phyloP scores from a whole-genome alignment of 2,797 vertebrate genomes.

The Podarcis lilfordi region DNA sequence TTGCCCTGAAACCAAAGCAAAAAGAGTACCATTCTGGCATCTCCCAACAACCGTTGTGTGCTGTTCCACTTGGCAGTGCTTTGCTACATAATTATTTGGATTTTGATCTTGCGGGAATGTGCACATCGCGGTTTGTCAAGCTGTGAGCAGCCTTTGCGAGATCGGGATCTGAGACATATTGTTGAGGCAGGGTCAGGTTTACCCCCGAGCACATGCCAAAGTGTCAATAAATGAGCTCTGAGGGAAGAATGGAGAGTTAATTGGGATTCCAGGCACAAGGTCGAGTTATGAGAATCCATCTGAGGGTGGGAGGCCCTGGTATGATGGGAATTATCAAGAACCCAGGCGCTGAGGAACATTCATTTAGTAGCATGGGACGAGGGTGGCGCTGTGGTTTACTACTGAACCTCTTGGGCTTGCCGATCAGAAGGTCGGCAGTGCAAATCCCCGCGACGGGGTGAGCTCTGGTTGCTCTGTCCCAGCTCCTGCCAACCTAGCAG shows the following conservation, averaged over 20 bases:
- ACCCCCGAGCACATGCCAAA: background rate
- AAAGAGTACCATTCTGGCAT: slow-evolving; percentile 1
- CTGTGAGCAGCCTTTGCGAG: slow-evolving; percentile 3
- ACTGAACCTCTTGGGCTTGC: too few species aligned
- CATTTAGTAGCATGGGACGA: background rate
- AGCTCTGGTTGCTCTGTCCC: too few species aligned
- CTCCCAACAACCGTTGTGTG: background rate
- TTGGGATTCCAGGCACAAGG: background rate
- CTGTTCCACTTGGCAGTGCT: background rate
- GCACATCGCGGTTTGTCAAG: background rate
- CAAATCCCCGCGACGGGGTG: too few species aligned
- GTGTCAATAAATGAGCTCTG: background rate
- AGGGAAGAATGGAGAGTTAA: background rate
- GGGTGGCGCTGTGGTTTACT: too few species aligned
- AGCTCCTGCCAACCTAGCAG: too few species aligned
- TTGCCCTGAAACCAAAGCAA: slow-evolving; percentile 25
- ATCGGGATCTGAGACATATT: background rate
- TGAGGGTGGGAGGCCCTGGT: background rate
- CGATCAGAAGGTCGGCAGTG: too few species aligned
- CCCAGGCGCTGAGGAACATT: background rate
- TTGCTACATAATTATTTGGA: slow-evolving; percentile 17
- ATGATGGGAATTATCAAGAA: background rate
- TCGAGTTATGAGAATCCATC: background rate
- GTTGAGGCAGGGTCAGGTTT: background rate
- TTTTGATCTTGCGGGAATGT: background rate